These are phyloP conservation scores for Bombus affinis DNA, from an alignment of 1,140 invertebrate species.

Conservation along the genomic window DNA sequence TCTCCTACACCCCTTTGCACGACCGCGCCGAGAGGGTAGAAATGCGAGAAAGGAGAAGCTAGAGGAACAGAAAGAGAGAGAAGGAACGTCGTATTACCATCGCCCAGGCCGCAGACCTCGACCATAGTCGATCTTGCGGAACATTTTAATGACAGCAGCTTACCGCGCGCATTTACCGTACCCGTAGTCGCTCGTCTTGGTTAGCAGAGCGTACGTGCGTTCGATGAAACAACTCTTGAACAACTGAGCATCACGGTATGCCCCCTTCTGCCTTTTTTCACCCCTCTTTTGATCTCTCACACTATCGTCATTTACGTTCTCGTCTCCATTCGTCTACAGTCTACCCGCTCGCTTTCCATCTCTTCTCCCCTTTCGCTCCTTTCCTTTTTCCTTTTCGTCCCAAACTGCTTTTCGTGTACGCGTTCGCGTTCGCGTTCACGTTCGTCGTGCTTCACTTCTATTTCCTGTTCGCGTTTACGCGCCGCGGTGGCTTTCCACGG, in stretches of 20 bases:
- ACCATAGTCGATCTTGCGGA: slow-evolving; percentile 80
- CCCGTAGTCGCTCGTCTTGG: slow-evolving; percentile 72
- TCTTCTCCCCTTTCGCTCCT: background rate
- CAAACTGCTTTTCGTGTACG: background rate
- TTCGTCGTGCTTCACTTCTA: background rate
- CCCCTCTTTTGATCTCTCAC: slow-evolving; percentile 23
- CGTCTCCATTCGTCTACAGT: background rate
- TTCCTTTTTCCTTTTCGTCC: background rate
- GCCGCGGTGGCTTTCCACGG: background rate
- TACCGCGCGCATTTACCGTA: slow-evolving; percentile 73
- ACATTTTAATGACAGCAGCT: slow-evolving; percentile 82
- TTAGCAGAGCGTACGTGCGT: slow-evolving; percentile 72
- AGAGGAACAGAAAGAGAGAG: too few relatives aligned
- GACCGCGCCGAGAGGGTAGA: slow-evolving; percentile 34
- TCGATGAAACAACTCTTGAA: slow-evolving; percentile 77
- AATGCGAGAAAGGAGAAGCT: slow-evolving; percentile 26
- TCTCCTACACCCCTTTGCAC: slow-evolving; percentile 59
- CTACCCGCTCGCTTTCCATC: background rate
- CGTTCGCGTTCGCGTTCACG: background rate
- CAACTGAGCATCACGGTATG: slow-evolving; percentile 72
- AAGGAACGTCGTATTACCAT: slow-evolving; percentile 65
- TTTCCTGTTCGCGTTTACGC: background rate
- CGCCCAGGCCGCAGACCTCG: slow-evolving; percentile 67
- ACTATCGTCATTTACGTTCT: slow-evolving; percentile 32
- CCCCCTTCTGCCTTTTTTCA: slow-evolving; percentile 8